Percentiles rank a stretch among this genome's conserved stretches.
Evolutionary conservation across 2,888 invertebrate species (phyloP).

Genomic region (Tipula unca): DNA sequence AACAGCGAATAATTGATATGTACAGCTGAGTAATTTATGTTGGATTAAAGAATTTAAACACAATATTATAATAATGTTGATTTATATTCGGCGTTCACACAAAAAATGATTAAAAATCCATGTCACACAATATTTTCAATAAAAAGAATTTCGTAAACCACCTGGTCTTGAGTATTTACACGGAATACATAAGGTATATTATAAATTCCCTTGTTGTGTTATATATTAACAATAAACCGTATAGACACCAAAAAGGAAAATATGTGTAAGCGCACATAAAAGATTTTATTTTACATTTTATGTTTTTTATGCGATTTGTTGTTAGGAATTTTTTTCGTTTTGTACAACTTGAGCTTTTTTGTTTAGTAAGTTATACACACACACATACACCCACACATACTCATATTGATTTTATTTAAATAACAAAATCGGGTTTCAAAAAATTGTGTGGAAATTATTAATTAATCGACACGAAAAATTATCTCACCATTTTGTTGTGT

Average conservation of each 20-base stretch:
- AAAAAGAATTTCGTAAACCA: neutral
- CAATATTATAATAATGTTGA: neutral
- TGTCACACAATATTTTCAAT: neutral
- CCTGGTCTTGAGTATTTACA: neutral
- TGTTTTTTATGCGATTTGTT: neutral
- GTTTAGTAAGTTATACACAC: neutral
- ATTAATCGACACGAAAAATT: neutral
- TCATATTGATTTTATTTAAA: neutral
- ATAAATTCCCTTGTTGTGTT: neutral
- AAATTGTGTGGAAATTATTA: neutral
- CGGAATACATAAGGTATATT: neutral
- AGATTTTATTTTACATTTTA: neutral
- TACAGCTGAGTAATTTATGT: neutral
- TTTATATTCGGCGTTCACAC: neutral
- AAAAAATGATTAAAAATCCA: neutral
- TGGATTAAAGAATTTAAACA: neutral
- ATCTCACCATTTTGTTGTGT: neutral
- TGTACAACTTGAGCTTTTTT: neutral
- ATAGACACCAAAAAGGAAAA: neutral
- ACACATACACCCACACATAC: too few species aligned
- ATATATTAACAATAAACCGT: neutral
- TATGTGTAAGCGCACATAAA: neutral
- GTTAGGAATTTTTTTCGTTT: neutral
- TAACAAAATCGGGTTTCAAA: neutral
- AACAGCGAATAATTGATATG: neutral